Evolutionary conservation across 2,797 vertebrate species (phyloP).

Genomic region (Arnoldichthys spilopterus): DNA sequence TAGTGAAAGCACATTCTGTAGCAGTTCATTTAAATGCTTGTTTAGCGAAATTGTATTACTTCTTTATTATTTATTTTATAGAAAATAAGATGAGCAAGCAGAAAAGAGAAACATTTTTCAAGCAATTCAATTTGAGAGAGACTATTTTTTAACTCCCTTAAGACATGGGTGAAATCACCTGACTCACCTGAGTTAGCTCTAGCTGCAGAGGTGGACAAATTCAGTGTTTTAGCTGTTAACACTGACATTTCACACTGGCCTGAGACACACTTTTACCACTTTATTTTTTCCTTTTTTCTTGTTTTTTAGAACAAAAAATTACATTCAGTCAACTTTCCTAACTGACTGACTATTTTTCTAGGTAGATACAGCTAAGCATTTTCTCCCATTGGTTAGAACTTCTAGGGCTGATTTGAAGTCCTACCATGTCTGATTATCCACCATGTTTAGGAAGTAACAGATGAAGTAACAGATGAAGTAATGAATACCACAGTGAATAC

Average conservation of each 20-base stretch:
- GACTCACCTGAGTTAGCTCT: not conserved
- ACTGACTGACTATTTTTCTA: not conserved
- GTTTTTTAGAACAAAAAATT: not conserved
- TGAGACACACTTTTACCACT: no score
- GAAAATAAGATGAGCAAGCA: conserved; percentile 8
- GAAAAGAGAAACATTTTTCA: not conserved
- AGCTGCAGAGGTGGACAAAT: not conserved
- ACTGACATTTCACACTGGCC: not conserved
- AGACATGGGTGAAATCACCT: not conserved
- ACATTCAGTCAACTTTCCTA: not conserved
- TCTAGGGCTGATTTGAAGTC: no score
- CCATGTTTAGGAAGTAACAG: no score
- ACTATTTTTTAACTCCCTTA: conserved; percentile 10
- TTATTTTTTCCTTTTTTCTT: not conserved
- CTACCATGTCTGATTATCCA: no score
- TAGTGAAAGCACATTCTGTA: not conserved
- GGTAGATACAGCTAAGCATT: not conserved
- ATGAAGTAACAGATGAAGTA: no score
- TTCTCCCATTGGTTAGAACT: no score
- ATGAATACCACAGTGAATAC: no score
- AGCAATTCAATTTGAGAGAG: not conserved
- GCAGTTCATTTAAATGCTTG: not conserved
- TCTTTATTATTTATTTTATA: not conserved
- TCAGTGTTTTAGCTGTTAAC: not conserved
- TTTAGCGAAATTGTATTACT: not conserved